Base-by-base conservation (phyloP, 2,113 vertebrate genomes). In the Xiphophorus maculatus region DNA sequence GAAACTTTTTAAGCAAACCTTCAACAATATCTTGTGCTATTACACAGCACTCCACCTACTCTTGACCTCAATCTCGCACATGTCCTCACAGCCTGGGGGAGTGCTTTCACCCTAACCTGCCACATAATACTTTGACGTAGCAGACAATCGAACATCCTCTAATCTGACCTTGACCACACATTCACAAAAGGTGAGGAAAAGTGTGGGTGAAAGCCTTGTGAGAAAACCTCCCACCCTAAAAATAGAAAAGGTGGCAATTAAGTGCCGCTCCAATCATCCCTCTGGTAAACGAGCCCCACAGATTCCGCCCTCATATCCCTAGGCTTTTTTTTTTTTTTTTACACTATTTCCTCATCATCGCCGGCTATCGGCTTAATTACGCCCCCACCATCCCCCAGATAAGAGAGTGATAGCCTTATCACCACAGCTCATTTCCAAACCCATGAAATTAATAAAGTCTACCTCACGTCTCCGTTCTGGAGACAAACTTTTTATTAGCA, bases 361-460 rank as follows among this genome's bases (percentile, higher is more conserved):
- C 83, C 28, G 88, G 83, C 90, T 90, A 93, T 92, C 84, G 82
- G 86, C 88, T 93, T 93, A 91, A 93, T 92, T 91, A 91, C 87
- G 88, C 89, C 91, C 83, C 90, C 88, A 84, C 88, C 87, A 65
- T 90, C 89, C 88, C 22, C 79, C 74, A 81, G 91, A 93, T 92
- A 91, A 92, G 91, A 90, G 88, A 90, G 79, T 71, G 91, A 93
- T 93, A 89, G 91, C 91, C 89, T 93, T 93, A 93, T 91, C 91
- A 80, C 86, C 90, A 88, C 75, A 84, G 89, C 90, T 93, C 91
- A 92, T 93, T 93, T 93, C 87, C 84, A 91, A 88, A 93, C 87
- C 91, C 90, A 89, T 91, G 91, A 92, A 92, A 93, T 92, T 89
- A 91, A 93, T 92, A 92, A 91, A 92, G 90, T 90, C 89, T 85